Conservation (phyloP, 1,140 invertebrate genomes). For the Lepidurus couesii region DNA sequence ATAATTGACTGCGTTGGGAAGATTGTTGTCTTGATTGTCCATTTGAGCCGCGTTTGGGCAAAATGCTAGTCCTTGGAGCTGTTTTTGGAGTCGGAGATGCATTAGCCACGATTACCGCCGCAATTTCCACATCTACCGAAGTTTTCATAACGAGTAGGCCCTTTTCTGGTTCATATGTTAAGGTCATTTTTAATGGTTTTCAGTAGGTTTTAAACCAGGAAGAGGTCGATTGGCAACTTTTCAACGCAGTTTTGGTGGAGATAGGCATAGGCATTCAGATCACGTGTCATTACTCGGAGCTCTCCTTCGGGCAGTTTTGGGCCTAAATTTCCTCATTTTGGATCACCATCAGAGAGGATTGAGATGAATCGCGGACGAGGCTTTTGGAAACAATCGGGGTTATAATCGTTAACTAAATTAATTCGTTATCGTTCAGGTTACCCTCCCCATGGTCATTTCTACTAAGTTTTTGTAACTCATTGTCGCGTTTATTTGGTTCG, state of each 20-base stretch:
- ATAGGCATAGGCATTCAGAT: constrained; percentile 78
- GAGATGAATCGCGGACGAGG: neutral
- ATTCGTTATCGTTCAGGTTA: neutral
- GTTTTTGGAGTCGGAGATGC: constrained; percentile 83
- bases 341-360: neutral
- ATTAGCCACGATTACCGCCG: constrained; percentile 86
- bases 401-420: neutral
- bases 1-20: constrained; percentile 80
- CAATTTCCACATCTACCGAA: constrained; percentile 85
- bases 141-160: constrained; percentile 64
- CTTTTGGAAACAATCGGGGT: neutral
- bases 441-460: neutral
- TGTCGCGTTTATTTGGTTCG: neutral
- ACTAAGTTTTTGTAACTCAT: neutral
- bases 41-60: constrained; percentile 89
- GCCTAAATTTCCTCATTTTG: neutral
- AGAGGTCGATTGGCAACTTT: constrained; percentile 59
- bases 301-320: constrained; percentile 50
- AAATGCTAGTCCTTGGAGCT: constrained; percentile 87
- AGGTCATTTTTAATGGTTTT: constrained; percentile 28
- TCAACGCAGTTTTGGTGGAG: constrained; percentile 76
- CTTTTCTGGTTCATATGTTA: neutral
- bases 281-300: constrained; percentile 92
- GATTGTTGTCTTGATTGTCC: constrained; percentile 84
- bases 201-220: constrained; percentile 44